phyloP scores from a whole-genome alignment of 2,113 vertebrate genomes.

The Amazona guildingii region DNA sequence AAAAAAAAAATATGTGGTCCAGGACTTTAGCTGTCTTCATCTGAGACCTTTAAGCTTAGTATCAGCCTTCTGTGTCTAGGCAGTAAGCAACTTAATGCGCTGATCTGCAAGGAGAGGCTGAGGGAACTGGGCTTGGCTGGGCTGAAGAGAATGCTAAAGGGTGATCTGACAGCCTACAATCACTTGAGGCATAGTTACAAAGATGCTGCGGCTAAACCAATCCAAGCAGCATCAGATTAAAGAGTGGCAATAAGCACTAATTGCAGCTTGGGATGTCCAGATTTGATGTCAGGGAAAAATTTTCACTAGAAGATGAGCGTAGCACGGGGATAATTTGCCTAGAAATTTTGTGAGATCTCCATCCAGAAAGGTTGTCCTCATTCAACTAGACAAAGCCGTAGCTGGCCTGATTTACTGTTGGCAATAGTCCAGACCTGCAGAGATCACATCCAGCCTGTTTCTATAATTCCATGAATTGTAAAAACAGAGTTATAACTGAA shows the following conservation, averaged over 20 bases:
- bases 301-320: background rate
- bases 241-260: background rate
- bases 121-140: background rate
- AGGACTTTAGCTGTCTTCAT: background rate
- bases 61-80: background rate
- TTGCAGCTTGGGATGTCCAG: background rate
- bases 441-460: background rate
- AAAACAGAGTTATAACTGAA: background rate
- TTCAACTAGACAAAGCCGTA: background rate
- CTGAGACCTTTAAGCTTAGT: background rate
- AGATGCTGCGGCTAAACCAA: background rate
- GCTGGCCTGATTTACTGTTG: constrained; percentile 1
- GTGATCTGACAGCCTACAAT: background rate
- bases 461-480: background rate
- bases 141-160: background rate
- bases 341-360: background rate
- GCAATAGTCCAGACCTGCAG: background rate
- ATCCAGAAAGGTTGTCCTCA: background rate
- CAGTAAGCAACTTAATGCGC: background rate
- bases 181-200: background rate
- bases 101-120: background rate
- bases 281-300: background rate
- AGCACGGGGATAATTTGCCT: background rate
- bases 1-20: background rate
- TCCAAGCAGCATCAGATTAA: background rate